A percentile compares a stretch with the other conserved stretches of the same genome.
phyloP scores from a whole-genome alignment of 2,888 invertebrate genomes.

The Phlogophora meticulosa region DNA sequence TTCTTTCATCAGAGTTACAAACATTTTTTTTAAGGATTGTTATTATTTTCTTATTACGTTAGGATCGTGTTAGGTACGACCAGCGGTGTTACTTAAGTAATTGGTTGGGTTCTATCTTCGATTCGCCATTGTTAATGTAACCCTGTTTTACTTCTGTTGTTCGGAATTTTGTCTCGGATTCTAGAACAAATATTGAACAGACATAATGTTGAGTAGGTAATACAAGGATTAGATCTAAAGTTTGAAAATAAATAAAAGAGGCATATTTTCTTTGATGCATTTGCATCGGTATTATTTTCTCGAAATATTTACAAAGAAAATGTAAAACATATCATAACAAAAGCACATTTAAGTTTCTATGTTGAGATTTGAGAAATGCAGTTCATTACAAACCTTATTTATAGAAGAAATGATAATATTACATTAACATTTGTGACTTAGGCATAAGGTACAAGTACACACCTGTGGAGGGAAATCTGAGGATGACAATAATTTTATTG shows the following conservation, averaged over 20 bases:
- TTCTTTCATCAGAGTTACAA: too few species aligned
- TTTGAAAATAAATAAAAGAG: slow-evolving; percentile 65
- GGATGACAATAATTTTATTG: slow-evolving; percentile 19
- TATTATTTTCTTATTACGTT: too few species aligned
- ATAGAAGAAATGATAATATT: slow-evolving; percentile 56
- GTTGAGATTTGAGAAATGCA: slow-evolving; percentile 85
- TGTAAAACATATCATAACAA: slow-evolving; percentile 85
- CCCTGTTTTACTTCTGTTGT: too few species aligned
- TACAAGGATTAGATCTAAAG: not conserved
- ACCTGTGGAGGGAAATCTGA: slow-evolving; percentile 56
- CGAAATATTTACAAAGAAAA: slow-evolving; percentile 89
- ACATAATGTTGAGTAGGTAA: not conserved
- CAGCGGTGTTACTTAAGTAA: too few species aligned
- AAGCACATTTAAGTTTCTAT: slow-evolving; percentile 84
- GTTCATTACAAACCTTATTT: slow-evolving; percentile 70
- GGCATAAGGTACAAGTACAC: slow-evolving; percentile 47
- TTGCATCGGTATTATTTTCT: slow-evolving; percentile 84
- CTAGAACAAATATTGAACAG: too few species aligned
- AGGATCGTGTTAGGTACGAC: too few species aligned
- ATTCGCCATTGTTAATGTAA: too few species aligned
- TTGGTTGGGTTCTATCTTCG: too few species aligned
- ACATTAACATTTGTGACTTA: slow-evolving; percentile 56
- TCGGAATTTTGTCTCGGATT: too few species aligned
- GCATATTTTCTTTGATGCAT: slow-evolving; percentile 79
- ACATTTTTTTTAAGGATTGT: too few species aligned